phyloP scores from a whole-genome alignment of 1,140 invertebrate genomes.

The Tribolium madens region DNA sequence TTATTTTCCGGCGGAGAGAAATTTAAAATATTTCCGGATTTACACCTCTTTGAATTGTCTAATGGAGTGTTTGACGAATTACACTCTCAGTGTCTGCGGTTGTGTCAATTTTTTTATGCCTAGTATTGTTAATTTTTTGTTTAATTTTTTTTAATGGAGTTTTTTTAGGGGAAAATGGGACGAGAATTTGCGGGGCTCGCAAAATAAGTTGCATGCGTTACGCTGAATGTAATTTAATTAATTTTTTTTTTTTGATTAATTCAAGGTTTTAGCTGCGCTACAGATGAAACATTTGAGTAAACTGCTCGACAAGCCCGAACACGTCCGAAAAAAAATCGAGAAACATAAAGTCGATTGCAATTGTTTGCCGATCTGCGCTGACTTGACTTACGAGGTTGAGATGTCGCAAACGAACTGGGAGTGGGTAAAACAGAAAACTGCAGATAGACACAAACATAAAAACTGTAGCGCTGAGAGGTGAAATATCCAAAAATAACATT shows the following conservation, averaged over 20 bases:
- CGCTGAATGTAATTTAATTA: constrained; percentile 49
- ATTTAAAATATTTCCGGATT: constrained; percentile 65
- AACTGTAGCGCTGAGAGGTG: not conserved
- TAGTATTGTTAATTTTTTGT: constrained; percentile 7
- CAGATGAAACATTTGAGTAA: constrained; percentile 12
- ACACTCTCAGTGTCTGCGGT: constrained; percentile 45
- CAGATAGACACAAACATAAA: not conserved
- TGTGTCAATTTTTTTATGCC: constrained; percentile 53
- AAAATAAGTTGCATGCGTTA: constrained; percentile 55
- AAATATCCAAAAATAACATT: not conserved
- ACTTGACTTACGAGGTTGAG: constrained; percentile 42
- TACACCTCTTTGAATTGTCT: constrained; percentile 62
- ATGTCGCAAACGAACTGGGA: constrained; percentile 42
- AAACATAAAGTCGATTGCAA: constrained; percentile 16
- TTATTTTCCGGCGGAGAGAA: constrained; percentile 71
- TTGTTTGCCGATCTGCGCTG: constrained; percentile 42
- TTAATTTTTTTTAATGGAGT: not conserved
- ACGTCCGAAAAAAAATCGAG: not conserved
- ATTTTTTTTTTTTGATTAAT: not conserved
- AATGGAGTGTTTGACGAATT: constrained; percentile 62
- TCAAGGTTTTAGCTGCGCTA: not conserved
- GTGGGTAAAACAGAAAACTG: constrained; percentile 4
- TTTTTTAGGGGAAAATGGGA: constrained; percentile 55
- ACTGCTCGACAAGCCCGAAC: not conserved
- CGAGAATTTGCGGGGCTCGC: constrained; percentile 59